Base-by-base conservation (phyloP, 1,140 invertebrate genomes). In the Halyomorpha halys region DNA sequence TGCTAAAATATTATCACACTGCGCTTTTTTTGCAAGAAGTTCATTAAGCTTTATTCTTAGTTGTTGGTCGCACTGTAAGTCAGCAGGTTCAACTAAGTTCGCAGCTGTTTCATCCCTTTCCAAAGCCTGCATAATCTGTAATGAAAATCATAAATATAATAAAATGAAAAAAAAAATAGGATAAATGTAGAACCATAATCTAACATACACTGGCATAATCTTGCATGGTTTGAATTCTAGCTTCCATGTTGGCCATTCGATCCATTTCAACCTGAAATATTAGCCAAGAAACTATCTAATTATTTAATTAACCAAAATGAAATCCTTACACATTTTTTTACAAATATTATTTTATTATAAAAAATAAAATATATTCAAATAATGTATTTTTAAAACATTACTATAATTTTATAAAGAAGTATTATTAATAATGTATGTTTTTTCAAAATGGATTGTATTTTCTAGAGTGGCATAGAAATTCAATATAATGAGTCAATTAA, bases 171-270 rank as follows among this genome's bases (percentile, higher is more conserved):
- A 34, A 60, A 19, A 60, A 60, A 30, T 16, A 62, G 11, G 3
- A 56, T 8, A 21, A 25, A 27, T 8, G 1, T 23, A 27, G 1
- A 27, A 15, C 27, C 6, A 27, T 8, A 59, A 27, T n/a, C 23
- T 27, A 19, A 59, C 65, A 59, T 59, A 66, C 65, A 61, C 49
- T 56, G 11, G 65, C 59, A 51, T 63, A 66, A 25, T 66, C 65
- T 39, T 66, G 65, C 25, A 66, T 62, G 44, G n/a, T 66, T 44
- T 66, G 65, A 27, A 66, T 19, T 18, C 61, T 1, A 47, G 30
- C 59, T 34, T 62, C 65, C 34, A 66, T 23, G 15, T 59, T 66
- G 14, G 39, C 53, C 61, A 66, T 63, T 14, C 59, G 61, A 47
- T 66, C 65, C 53, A 63, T 63, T 59, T 66, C 65, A 25, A 34